Evolutionary conservation across 2,797 vertebrate species (phyloP).

Genomic region (Graptemys geographica): DNA sequence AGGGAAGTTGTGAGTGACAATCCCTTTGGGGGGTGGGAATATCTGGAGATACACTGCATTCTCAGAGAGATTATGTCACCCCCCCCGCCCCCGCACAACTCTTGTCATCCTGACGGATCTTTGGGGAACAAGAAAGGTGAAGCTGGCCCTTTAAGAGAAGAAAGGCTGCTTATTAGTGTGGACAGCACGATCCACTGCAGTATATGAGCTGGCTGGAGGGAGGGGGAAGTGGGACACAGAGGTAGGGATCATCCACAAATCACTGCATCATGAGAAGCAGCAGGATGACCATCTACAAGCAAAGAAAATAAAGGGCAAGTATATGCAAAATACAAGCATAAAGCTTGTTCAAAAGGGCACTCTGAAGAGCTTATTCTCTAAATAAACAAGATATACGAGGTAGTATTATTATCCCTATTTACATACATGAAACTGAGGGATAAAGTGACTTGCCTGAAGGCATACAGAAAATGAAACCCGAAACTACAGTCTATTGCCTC

Average conservation of each 20-base stretch:
- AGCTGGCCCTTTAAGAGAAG: slow-evolving; percentile 25
- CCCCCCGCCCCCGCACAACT: background rate
- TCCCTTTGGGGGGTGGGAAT: background rate
- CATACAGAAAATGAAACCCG: background rate
- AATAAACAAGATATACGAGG: background rate
- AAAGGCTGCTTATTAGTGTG: slow-evolving; percentile 51
- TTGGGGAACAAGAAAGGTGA: background rate
- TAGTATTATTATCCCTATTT: background rate
- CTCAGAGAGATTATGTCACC: background rate
- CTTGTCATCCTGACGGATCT: background rate
- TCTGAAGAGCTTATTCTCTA: too few relatives aligned
- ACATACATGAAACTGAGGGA: background rate
- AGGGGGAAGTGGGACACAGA: background rate
- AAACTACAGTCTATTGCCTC: background rate
- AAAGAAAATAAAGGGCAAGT: background rate
- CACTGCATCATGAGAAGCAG: accelerated
- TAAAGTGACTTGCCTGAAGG: background rate
- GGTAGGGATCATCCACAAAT: background rate
- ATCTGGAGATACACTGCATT: accelerated
- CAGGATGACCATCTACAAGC: background rate
- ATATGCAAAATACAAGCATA: background rate
- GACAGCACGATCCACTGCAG: slow-evolving; percentile 68
- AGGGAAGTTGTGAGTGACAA: background rate
- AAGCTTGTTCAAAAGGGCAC: background rate
- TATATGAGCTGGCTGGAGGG: background rate